Conservation (phyloP, 2,113 vertebrate genomes). For the Epinephelus cyanopodus region DNA sequence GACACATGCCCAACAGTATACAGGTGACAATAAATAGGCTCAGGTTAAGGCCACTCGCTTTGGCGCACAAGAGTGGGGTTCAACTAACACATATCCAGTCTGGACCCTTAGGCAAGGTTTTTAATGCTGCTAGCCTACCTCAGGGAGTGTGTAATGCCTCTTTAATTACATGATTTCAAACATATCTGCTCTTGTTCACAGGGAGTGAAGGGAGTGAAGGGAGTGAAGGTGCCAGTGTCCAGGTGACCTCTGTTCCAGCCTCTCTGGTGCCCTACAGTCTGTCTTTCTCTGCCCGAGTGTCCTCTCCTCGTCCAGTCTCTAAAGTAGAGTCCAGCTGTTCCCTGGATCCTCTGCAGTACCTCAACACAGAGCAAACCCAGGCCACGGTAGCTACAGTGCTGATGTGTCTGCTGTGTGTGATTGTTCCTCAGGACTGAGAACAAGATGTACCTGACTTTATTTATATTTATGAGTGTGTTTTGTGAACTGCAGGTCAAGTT, state of each 20-base stretch:
- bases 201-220: not conserved
- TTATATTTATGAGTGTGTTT: not conserved
- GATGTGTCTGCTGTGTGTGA: constrained; percentile 12
- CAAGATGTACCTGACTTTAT: not conserved
- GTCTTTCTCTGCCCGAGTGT: constrained; percentile 77
- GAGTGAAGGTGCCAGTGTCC: not conserved
- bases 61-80: too few species aligned
- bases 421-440: not conserved
- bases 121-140: too few species aligned
- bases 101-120: too few species aligned
- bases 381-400: constrained; percentile 83
- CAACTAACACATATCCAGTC: too few species aligned
- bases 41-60: too few species aligned
- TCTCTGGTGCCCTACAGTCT: constrained; percentile 84
- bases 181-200: not conserved
- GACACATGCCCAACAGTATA: too few species aligned
- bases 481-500: constrained; percentile 81
- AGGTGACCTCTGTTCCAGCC: constrained; percentile 70
- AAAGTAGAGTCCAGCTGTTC: constrained; percentile 85
- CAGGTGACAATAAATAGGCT: too few species aligned
- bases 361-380: constrained; percentile 76
- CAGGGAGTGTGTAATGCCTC: too few species aligned
- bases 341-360: constrained; percentile 79
- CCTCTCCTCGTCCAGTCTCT: constrained; percentile 82
- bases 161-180: too few species aligned